phyloP scores from a whole-genome alignment of 2,888 invertebrate genomes.

The Thyatira batis region DNA sequence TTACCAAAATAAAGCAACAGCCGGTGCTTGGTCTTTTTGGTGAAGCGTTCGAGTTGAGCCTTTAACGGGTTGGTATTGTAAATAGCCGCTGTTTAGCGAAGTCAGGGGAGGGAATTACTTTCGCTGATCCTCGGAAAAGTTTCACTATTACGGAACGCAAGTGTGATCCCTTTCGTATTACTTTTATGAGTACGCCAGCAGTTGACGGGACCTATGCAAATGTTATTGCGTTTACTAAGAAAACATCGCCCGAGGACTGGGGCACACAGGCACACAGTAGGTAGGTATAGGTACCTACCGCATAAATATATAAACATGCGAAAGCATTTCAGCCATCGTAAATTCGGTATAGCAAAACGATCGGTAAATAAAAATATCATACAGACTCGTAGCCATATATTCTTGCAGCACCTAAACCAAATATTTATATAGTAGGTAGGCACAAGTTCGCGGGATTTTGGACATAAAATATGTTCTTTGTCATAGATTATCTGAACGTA shows the following conservation, averaged over 20 bases:
- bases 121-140: slow-evolving; percentile 61
- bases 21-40: slow-evolving; percentile 29
- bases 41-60: slow-evolving; percentile 30
- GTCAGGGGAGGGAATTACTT: slow-evolving; percentile 60
- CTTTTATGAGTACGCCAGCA: slow-evolving; percentile 68
- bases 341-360: background rate
- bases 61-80: slow-evolving; percentile 45
- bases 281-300: slow-evolving; percentile 7
- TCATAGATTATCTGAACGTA: slow-evolving; percentile 44
- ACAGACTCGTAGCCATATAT: background rate
- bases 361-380: background rate
- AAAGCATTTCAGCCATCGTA: slow-evolving; percentile 7
- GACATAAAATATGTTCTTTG: slow-evolving; percentile 41
- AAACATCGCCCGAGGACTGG: slow-evolving; percentile 45
- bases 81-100: slow-evolving; percentile 53
- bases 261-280: slow-evolving; percentile 7
- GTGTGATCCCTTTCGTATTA: slow-evolving; percentile 70
- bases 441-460: slow-evolving; percentile 25
- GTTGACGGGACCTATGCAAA: slow-evolving; percentile 73
- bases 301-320: slow-evolving; percentile 3
- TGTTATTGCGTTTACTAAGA: slow-evolving; percentile 67
- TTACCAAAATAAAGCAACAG: slow-evolving; percentile 30
- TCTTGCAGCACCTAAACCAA: too few relatives aligned
- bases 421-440: slow-evolving; percentile 2
- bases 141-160: slow-evolving; percentile 61